Conservation (phyloP, 2,113 vertebrate species). For the Struthidea cinerea region DNA sequence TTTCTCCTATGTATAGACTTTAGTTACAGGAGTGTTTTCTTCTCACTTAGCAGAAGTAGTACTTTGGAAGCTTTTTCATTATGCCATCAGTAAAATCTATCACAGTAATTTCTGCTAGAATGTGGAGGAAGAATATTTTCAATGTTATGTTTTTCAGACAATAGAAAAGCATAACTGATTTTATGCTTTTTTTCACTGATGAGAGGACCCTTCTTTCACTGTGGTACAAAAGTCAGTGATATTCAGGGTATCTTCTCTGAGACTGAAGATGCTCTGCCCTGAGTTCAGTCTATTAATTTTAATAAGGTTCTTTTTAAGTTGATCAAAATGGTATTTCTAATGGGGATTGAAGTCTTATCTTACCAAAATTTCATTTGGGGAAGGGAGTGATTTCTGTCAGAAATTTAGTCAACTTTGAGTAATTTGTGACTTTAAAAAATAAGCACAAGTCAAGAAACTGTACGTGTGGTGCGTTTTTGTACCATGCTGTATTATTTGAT, state of each 20-base stretch:
- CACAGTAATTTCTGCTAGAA: neutral
- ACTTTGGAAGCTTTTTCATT: slow-evolving; percentile 24
- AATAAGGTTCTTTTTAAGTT: neutral
- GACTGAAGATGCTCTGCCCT: neutral
- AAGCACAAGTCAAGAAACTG: neutral
- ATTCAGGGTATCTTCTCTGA: neutral
- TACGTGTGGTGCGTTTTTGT: neutral
- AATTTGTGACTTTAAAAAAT: neutral
- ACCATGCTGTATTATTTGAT: neutral
- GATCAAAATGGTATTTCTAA: neutral
- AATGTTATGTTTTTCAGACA: neutral
- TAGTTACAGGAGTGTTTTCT: neutral
- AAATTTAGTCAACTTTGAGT: neutral
- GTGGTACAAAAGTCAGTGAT: neutral
- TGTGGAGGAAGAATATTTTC: neutral
- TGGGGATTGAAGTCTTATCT: neutral
- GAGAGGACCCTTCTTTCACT: neutral
- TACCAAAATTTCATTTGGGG: neutral
- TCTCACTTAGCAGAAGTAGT: neutral
- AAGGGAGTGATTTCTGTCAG: neutral
- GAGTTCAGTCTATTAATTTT: neutral
- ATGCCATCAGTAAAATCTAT: neutral
- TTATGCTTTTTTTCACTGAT: neutral
- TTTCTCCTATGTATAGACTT: neutral
- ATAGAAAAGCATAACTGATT: neutral